Evolutionary conservation across 1,140 invertebrate genomes (phyloP).

Genomic region (Pseudomyrmex sp.): DNA sequence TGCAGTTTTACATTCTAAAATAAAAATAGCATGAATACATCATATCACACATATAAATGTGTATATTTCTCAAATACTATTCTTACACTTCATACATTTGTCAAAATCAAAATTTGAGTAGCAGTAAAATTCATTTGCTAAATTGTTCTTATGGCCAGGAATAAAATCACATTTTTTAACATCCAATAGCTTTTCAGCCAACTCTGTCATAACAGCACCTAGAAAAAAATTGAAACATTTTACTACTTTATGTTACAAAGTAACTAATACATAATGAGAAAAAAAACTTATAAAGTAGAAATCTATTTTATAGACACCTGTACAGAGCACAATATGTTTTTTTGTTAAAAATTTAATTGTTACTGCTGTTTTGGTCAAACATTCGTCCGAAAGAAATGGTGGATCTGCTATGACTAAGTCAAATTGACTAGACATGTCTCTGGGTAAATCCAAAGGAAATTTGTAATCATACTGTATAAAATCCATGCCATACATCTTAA

Average conservation of each 20-base stretch:
- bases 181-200: constrained; percentile 88
- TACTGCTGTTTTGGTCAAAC: constrained; percentile 92
- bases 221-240: constrained; percentile 69
- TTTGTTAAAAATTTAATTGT: constrained; percentile 93
- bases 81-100: constrained; percentile 56
- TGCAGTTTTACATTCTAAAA: no score
- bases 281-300: background rate
- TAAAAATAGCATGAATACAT: no score
- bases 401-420: constrained; percentile 97
- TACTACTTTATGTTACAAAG: constrained; percentile 1
- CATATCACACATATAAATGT: no score
- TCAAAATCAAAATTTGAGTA: constrained; percentile 94
- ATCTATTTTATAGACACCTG: constrained; percentile 86
- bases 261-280: background rate
- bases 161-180: constrained; percentile 90
- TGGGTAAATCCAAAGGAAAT: constrained; percentile 89
- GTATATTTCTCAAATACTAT: background rate
- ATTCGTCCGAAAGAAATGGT: constrained; percentile 97
- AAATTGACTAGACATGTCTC: constrained; percentile 87
- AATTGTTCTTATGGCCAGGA: constrained; percentile 94
- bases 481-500: constrained; percentile 91
- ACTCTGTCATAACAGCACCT: constrained; percentile 92
- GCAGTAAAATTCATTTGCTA: constrained; percentile 96
- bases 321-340: constrained; percentile 95
- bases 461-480: constrained; percentile 97